Evolutionary conservation across 2,888 invertebrate species (phyloP).

Genomic region (Plebejus argus): DNA sequence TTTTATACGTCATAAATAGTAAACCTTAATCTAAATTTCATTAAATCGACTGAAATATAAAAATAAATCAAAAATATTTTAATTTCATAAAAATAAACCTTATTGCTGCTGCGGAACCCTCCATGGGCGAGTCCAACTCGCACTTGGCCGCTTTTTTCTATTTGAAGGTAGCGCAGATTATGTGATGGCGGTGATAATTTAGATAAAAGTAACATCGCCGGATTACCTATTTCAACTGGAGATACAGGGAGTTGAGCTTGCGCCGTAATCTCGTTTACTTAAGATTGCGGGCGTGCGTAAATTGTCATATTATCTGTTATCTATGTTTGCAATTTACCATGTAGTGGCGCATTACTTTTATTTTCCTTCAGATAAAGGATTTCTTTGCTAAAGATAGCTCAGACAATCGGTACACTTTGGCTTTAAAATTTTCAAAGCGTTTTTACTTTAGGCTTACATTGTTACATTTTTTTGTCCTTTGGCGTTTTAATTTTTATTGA

Average conservation of each 20-base stretch:
- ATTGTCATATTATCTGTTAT: conserved; percentile 31
- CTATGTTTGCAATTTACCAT: conserved; percentile 31
- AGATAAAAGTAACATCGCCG: conserved; percentile 20
- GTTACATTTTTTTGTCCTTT: background rate
- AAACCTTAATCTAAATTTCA: too few species aligned
- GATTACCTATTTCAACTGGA: conserved; percentile 18
- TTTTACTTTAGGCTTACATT: background rate
- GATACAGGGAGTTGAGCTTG: conserved; percentile 16
- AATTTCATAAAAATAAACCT: too few species aligned
- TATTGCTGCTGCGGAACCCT: too few species aligned
- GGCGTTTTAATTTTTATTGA: background rate
- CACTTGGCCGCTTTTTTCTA: too few species aligned
- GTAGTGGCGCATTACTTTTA: conserved; percentile 30
- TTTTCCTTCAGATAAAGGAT: conserved; percentile 24
- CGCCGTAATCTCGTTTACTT: conserved; percentile 38
- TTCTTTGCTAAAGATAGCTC: conserved; percentile 27
- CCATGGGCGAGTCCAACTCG: too few species aligned
- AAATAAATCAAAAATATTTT: too few species aligned
- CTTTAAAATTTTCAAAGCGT: background rate
- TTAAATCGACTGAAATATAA: too few species aligned
- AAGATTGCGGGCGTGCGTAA: conserved; percentile 38
- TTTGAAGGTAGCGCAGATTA: conserved; percentile 10
- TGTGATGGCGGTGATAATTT: conserved; percentile 9
- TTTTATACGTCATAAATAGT: too few species aligned
- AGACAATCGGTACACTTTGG: conserved; percentile 8